Percentiles rank a stretch among this genome's conserved stretches.
phyloP scores from a whole-genome alignment of 1,140 invertebrate species.

The Listronotus oregonensis region DNA sequence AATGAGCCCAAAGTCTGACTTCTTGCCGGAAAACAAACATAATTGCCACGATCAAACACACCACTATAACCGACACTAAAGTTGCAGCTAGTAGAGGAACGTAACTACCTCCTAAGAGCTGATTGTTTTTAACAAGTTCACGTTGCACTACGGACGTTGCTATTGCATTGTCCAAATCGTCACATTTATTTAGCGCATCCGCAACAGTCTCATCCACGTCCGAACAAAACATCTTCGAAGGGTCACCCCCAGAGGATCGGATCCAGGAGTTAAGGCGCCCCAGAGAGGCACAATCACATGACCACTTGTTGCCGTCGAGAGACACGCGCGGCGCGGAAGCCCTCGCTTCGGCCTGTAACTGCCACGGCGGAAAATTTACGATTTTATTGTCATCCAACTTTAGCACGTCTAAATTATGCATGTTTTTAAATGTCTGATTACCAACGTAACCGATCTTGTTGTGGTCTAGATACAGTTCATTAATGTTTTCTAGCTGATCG shows the following conservation, averaged over 20 bases:
- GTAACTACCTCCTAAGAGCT: conserved; percentile 64
- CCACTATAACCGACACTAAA: conserved; percentile 72
- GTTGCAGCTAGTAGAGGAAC: conserved; percentile 73
- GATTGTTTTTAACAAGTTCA: conserved; percentile 63
- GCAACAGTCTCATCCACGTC: conserved; percentile 61
- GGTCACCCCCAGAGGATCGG: conserved; percentile 64
- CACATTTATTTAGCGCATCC: conserved; percentile 66
- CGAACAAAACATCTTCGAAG: conserved; percentile 65
- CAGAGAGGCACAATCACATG: conserved; percentile 72
- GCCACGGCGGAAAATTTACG: conserved; percentile 76
- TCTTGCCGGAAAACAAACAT: conserved; percentile 78
- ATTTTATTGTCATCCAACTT: conserved; percentile 81
- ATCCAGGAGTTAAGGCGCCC: conserved; percentile 70
- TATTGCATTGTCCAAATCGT: conserved; percentile 65
- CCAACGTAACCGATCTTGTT: conserved; percentile 75
- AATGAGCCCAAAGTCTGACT: conserved; percentile 74
- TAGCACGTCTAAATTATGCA: conserved; percentile 76
- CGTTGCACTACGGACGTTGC: conserved; percentile 67
- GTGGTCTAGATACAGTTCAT: conserved; percentile 82
- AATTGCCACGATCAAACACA: conserved; percentile 70
- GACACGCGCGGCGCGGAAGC: conserved; percentile 64
- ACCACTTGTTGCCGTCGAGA: conserved; percentile 74
- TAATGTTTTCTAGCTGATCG: conserved; percentile 71
- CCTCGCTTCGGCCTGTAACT: conserved; percentile 60
- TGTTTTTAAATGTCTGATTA: conserved; percentile 74